Evolutionary conservation across 2,797 vertebrate species (phyloP).

Genomic region (Mormyrops boulengeri): DNA sequence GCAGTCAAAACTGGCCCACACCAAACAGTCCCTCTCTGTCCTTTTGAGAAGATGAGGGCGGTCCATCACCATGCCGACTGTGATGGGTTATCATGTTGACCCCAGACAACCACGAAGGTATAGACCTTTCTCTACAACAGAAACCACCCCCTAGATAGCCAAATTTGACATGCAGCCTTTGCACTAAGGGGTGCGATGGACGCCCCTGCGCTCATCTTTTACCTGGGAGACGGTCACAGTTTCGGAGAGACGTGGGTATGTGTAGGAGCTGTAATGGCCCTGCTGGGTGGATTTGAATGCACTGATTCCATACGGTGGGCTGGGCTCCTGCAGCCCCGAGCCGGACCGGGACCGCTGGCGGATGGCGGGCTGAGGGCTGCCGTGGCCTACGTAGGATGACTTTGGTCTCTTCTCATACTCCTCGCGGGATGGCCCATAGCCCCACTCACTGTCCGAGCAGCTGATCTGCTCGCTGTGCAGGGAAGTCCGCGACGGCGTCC

Average conservation of each 20-base stretch:
- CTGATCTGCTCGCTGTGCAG: constrained; percentile 80
- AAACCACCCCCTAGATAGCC: not conserved
- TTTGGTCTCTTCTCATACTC: constrained; percentile 90
- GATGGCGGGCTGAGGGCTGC: constrained; percentile 86
- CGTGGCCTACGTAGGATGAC: constrained; percentile 83
- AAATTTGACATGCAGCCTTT: not conserved
- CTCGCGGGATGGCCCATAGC: constrained; percentile 66
- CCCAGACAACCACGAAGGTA: not conserved
- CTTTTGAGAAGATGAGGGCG: not conserved
- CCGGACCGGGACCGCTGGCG: constrained; percentile 89
- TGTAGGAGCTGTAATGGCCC: constrained; percentile 93
- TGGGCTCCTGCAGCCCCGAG: constrained; percentile 89
- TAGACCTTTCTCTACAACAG: not conserved
- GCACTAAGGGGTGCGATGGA: not conserved
- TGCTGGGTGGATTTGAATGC: constrained; percentile 83
- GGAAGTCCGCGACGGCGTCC: constrained; percentile 72
- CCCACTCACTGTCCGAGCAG: constrained; percentile 81
- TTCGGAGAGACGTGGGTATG: constrained; percentile 90
- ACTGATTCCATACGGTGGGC: constrained; percentile 73
- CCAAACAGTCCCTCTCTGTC: not conserved
- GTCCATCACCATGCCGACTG: not conserved
- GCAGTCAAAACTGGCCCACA: constrained; percentile 19
- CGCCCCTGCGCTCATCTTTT: constrained; percentile 28
- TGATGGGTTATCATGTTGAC: not conserved
- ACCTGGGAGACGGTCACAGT: constrained; percentile 68